Conservation (phyloP, 2,113 vertebrate genomes). For the Zosterops pallidus region DNA sequence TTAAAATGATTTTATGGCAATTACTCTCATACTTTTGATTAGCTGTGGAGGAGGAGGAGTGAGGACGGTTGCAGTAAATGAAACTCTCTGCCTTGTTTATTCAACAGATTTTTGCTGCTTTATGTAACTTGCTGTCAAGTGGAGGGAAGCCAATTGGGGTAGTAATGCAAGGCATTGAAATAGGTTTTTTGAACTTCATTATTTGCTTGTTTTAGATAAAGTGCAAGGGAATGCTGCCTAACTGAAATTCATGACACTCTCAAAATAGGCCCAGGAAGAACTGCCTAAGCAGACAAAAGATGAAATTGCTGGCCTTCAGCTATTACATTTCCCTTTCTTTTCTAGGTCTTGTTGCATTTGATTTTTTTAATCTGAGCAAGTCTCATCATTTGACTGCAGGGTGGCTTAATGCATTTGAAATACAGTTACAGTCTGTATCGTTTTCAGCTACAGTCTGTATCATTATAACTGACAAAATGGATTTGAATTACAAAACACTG, state of each 20-base stretch:
- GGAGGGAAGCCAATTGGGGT: neutral
- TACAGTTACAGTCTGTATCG: neutral
- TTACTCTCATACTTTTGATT: neutral
- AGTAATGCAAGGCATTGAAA: neutral
- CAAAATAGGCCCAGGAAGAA: neutral
- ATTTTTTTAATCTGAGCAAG: neutral
- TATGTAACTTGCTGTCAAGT: neutral
- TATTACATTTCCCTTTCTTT: neutral
- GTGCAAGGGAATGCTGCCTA: neutral
- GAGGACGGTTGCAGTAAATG: neutral
- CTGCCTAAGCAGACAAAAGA: neutral
- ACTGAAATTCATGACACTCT: neutral
- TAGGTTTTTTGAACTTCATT: neutral
- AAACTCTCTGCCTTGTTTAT: neutral
- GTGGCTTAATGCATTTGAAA: slow-evolving; percentile 25
- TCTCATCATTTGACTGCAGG: neutral
- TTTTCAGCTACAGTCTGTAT: neutral
- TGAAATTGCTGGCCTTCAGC: neutral
- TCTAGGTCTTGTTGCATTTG: neutral
- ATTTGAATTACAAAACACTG: slow-evolving; percentile 8
- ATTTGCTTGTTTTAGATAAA: neutral
- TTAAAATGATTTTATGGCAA: neutral
- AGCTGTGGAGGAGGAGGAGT: neutral
- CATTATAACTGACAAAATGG: slow-evolving; percentile 19
- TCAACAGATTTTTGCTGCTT: neutral